Conservation (phyloP, 2,888 invertebrate species). For the Tethea ocularis region DNA sequence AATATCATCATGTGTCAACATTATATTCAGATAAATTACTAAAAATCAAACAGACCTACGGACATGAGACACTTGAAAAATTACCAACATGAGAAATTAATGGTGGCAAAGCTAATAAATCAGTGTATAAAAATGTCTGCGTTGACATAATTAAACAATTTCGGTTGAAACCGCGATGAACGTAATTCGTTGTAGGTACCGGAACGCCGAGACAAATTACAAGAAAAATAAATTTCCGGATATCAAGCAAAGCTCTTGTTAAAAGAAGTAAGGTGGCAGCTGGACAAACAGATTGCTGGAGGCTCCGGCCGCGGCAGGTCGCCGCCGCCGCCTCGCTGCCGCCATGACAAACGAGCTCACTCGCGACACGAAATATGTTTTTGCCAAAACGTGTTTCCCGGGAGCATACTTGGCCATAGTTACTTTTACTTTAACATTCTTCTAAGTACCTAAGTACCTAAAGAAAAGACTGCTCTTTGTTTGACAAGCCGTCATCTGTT, state of each 20-base stretch:
- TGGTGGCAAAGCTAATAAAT: not conserved
- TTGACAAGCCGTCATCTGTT: conserved; percentile 8
- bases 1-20: not conserved
- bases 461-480: not conserved
- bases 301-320: conserved; percentile 43
- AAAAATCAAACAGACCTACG: no score
- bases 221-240: conserved; percentile 67
- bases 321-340: conserved; percentile 19
- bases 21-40: no score
- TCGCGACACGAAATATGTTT: conserved; percentile 56
- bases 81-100: no score
- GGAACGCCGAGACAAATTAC: conserved; percentile 56
- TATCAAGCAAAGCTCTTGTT: conserved; percentile 74
- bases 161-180: conserved; percentile 19
- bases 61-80: no score
- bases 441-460: no score
- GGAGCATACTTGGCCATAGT: conserved; percentile 27
- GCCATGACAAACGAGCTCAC: conserved; percentile 65
- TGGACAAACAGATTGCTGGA: conserved; percentile 74
- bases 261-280: conserved; percentile 75
- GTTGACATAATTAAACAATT: conserved; percentile 20
- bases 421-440: conserved; percentile 24
- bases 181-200: conserved; percentile 48
- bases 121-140: not conserved
- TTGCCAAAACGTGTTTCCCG: conserved; percentile 43